Evolutionary conservation across 2,888 invertebrate genomes (phyloP), one percentile per base, ranked within the genome.

Genomic region (Stenchaetothrips biformis): DNA sequence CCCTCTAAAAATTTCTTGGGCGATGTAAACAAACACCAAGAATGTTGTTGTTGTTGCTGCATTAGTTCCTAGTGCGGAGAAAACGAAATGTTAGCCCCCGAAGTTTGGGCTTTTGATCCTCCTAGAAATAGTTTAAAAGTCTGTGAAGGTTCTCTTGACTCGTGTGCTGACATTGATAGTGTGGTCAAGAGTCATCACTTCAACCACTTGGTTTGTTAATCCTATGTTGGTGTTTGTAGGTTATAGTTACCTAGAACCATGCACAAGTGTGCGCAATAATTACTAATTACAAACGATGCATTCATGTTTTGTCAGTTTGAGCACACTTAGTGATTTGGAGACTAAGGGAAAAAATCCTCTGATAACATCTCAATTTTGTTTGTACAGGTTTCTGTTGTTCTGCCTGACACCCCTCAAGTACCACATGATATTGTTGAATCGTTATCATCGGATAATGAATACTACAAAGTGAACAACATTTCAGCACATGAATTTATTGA

Each of bases 61-160:
- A 37, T 37, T 37, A 1, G 37, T 37, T 37, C 37, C 37, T 37
- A 47, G 78, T 53, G 47, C 48, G 48, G 59, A 47, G n/a, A n/a
- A 79, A 48, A 18, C 67, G 83, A 83, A 86, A 91, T 91, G 91
- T 87, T 90, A 85, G 88, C 88, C 85, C 91, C 90, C 82, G 89
- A 90, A 86, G 88, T 89, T 82, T 90, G 88, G 88, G 86, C 88
- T 83, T 89, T 90, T 84, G 85, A 87, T 83, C 87, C 88, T 83
- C 88, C 88, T 53, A 84, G 86, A 83, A 86, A 88, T 82, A 84
- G 84, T 81, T 86, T 87, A 82, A 85, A 85, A 81, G 82, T 85
- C 82, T 84, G 86, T 83, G 85, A 85, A 81, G 85, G 85, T 67
- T 83, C 84, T 82, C 84, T 85, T 82, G 83, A 83, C 47, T 80